Evolutionary conservation across 92 coral and sea anemone genomes (phyloP), one percentile per base, ranked within the genome.

Genomic region (Blastomussa wellsi): DNA sequence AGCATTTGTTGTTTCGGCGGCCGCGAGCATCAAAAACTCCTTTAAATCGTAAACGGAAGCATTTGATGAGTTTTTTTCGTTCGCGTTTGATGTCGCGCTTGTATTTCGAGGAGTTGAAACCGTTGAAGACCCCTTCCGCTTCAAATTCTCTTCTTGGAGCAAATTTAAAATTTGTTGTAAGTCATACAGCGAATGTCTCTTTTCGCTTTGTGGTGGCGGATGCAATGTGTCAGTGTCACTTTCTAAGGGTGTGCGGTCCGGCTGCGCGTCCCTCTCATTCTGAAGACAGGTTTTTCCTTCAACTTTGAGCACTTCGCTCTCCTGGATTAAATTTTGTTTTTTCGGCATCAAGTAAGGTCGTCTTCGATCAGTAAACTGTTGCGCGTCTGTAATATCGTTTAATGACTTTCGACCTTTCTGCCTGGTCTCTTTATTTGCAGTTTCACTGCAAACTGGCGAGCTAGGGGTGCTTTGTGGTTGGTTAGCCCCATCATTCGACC

Each of bases 31-130:
- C 24, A 94, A 76, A 72, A 94, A 92, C 74, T 94, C 95, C 70
- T 85, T 65, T 44, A 94, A 88, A 77, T 94, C 94, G 72, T 94
- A 92, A 72, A 87, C 92, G 12, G 97, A 93, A 1, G 90, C 85
- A 20, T 89, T 70, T 36, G n/a, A n/a, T n/a, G 78, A 51, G 20
- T 62, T 8, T 33, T 66, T 79, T 19, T 78, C 86, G 81, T 67
- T 84, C 1, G 66, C 71, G 44, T 33, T 78, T 2, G 90, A 24
- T 19, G 47, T 39, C 7, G 79, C 57, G 20, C 64, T 26, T 59
- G 66, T 13, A 82, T 47, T 38, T 59, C 72, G 48, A n/a, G 77
- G 65, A 7, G 77, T 17, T 26, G 48, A 36, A 28, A 57, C 66
- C 26, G 62, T 75, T 12, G 82, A 26, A 22, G 90, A 59, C 17